Evolutionary conservation across 2,888 invertebrate species (phyloP).

Genomic region (Athalia circularis): DNA sequence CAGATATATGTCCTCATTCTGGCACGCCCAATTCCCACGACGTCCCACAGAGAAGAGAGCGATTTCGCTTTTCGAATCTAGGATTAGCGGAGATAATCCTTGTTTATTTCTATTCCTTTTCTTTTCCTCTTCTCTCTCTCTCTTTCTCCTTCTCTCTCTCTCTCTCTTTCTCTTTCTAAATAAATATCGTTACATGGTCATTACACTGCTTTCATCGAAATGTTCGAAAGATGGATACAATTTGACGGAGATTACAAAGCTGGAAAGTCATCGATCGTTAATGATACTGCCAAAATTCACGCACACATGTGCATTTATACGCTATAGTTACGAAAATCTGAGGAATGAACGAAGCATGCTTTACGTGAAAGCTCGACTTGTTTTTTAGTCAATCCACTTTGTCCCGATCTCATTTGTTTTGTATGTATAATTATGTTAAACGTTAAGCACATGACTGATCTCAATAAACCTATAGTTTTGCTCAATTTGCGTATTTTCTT

Average conservation of each 20-base stretch:
- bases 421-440: background rate
- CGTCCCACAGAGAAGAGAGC: too few relatives aligned
- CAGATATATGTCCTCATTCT: too few relatives aligned
- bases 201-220: constrained; percentile 8
- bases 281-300: constrained; percentile 11
- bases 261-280: background rate
- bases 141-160: too few relatives aligned
- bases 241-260: constrained; percentile 10
- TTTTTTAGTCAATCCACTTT: background rate
- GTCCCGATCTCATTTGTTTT: background rate
- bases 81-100: too few relatives aligned
- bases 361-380: background rate
- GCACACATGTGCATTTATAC: constrained; percentile 22
- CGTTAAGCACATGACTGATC: background rate
- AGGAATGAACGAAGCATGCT: background rate
- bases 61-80: too few relatives aligned
- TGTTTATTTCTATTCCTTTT: too few relatives aligned
- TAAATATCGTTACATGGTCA: too few relatives aligned
- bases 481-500: background rate
- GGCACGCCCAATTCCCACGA: too few relatives aligned
- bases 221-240: constrained; percentile 4
- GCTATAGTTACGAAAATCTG: background rate
- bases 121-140: too few relatives aligned
- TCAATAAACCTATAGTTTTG: background rate
- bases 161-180: too few relatives aligned